Evolutionary conservation across 2,888 invertebrate genomes (phyloP).

Genomic region (Hemaris fuciformis): DNA sequence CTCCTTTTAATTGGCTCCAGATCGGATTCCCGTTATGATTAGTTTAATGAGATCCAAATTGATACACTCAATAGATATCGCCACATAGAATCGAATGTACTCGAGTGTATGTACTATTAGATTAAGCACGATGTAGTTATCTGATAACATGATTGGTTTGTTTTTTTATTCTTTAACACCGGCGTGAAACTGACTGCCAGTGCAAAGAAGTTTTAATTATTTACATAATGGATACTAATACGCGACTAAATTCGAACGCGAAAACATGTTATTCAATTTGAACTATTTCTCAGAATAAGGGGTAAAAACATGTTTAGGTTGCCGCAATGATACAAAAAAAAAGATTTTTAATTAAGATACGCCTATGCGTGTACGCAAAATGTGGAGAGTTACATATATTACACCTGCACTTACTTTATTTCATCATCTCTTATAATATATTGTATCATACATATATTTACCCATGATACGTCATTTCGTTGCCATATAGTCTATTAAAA

Average conservation of each 20-base stretch:
- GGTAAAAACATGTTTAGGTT: background rate
- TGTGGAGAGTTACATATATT: too few species aligned
- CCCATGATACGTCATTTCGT: too few species aligned
- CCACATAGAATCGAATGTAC: constrained; percentile 22
- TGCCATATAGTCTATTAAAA: too few species aligned
- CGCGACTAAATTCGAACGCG: constrained; percentile 22
- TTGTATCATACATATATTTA: too few species aligned
- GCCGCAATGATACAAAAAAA: background rate
- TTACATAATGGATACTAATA: constrained; percentile 12
- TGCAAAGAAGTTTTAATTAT: constrained; percentile 6
- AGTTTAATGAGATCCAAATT: constrained; percentile 44
- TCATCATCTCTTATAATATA: too few species aligned
- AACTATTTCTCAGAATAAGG: background rate
- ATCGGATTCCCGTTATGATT: constrained; percentile 35
- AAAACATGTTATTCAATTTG: background rate
- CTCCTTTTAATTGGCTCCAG: constrained; percentile 32
- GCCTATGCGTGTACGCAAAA: background rate
- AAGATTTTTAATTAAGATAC: constrained; percentile 4
- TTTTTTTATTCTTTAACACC: constrained; percentile 21
- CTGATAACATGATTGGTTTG: constrained; percentile 35
- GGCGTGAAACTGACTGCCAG: background rate
- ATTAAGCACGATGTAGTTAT: constrained; percentile 30
- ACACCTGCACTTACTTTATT: too few species aligned
- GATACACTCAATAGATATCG: constrained; percentile 34
- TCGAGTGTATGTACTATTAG: constrained; percentile 20